These are phyloP conservation scores for Tyrannus savana DNA, from an alignment of 2,113 vertebrate species.

Conservation along the genomic window DNA sequence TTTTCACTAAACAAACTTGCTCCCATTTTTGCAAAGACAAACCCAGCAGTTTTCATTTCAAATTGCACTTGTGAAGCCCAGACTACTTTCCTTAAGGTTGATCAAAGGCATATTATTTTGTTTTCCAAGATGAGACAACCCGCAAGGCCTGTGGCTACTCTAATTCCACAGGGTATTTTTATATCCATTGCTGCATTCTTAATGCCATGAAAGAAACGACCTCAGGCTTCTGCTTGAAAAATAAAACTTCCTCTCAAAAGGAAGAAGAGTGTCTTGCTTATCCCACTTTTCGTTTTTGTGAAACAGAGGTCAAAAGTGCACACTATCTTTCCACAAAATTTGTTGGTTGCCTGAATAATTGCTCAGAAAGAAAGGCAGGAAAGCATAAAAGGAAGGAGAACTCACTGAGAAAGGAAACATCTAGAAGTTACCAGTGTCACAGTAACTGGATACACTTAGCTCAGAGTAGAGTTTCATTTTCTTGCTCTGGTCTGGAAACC, in stretches of 20 bases:
- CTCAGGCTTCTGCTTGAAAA: neutral
- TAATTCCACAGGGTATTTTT: neutral
- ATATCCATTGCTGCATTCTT: neutral
- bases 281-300: neutral
- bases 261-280: neutral
- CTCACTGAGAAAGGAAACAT: neutral
- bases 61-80: conserved; percentile 38
- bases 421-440: conserved; percentile 35
- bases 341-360: conserved; percentile 50
- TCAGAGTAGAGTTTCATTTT: neutral
- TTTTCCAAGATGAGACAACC: neutral
- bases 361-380: neutral
- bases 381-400: neutral
- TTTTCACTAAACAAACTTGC: conserved; percentile 5
- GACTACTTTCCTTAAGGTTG: neutral
- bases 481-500: neutral
- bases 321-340: neutral
- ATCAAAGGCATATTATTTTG: neutral
- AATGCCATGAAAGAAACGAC: neutral
- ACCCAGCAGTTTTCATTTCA: neutral
- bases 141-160: neutral
- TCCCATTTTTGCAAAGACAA: neutral
- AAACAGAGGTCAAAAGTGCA: conserved; percentile 1
- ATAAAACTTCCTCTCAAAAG: neutral
- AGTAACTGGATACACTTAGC: neutral